Conservation (phyloP, 2,888 invertebrate genomes). For the Cerastis rubricosa region DNA sequence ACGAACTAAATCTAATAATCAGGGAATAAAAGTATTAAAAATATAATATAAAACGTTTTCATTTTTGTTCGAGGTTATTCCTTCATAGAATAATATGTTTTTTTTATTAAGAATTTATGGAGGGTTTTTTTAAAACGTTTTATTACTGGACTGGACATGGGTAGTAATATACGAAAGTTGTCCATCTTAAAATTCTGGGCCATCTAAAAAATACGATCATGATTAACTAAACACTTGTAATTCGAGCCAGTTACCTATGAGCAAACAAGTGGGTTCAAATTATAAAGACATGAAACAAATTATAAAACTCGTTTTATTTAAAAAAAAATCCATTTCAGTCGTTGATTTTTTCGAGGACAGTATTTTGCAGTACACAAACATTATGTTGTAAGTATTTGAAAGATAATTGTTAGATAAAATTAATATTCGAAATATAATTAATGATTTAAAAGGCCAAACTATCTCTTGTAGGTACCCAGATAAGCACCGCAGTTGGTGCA, state of each 20-base stretch:
- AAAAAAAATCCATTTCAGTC: background rate
- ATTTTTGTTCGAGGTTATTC: no score
- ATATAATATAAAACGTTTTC: no score
- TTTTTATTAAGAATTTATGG: no score
- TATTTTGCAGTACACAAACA: background rate
- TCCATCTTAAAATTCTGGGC: no score
- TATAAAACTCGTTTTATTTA: background rate
- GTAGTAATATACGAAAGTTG: no score
- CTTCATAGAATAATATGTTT: no score
- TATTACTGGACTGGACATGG: no score
- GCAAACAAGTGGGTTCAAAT: background rate
- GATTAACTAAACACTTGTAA: background rate
- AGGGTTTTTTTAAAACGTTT: no score
- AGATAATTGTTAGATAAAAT: background rate
- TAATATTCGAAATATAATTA: background rate
- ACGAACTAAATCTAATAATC: no score
- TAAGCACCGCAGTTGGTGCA: conserved; percentile 90
- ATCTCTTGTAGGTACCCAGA: conserved; percentile 84
- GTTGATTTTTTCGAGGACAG: background rate
- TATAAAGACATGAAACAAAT: no score
- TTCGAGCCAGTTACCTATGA: background rate
- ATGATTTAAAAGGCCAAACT: background rate
- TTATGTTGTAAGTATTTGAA: background rate
- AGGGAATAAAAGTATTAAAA: no score
- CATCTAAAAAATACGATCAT: no score